Evolutionary conservation across 2,797 vertebrate genomes (phyloP), one percentile per base, ranked within the genome.

Genomic region (Chromis chromis): DNA sequence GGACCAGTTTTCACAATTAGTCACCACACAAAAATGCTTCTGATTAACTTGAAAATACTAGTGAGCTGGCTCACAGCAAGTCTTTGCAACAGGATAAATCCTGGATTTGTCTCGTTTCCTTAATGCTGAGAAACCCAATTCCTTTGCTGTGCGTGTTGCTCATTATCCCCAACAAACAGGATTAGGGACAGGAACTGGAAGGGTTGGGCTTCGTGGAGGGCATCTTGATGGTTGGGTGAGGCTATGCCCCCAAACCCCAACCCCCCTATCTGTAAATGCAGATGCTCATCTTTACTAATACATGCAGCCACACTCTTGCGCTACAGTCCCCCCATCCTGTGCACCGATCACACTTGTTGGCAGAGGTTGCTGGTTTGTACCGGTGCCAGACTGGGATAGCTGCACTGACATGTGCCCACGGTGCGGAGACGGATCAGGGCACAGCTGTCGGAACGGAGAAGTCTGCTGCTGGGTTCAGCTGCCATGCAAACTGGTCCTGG

Each of bases 381-480:
- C 9, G 3, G 49, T 74, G 83, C 86, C 85, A 83, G 81, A 76
- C 70, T 76, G 69, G 67, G 74, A 66, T 70, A 73, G 69, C 61
- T 27, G 76, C 66, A 46, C 58, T 82, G 76, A 78, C 81, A 76
- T 68, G 67, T 74, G 39, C 65, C 81, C 70, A 59, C 10, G 25
- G 25, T 81, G 79, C 68, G 69, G 55, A 73, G 68, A 67, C 62
- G 76, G 71, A 85, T 87, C 82, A 69, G 75, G 74, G 46, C 81
- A 79, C 88, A 88, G 84, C 83, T 88, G 86, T 86, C 69, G 74
- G 76, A 73, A 28, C 4, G 60, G 27, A 78, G 75, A 48, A 22
- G 49, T 76, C 74, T 71, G 66, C 76, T 70, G 27, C 59, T 40
- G 56, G 53, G 78, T 76, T 84, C 73, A 73, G 76, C 80, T 82